phyloP scores from a whole-genome alignment of 1,140 invertebrate species.

The Myzus persicae region DNA sequence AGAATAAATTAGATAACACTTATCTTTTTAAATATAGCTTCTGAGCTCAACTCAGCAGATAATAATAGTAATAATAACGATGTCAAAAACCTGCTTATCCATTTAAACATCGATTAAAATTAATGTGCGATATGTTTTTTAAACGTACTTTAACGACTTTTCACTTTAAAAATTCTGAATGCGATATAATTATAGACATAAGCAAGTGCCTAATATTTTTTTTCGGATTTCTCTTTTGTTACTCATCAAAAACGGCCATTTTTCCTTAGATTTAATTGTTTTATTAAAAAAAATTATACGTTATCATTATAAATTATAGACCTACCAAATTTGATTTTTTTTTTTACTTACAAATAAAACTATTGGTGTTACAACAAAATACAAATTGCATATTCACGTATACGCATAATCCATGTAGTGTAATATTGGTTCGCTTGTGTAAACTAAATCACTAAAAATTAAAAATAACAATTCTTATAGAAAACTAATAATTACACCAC shows the following conservation, averaged over 20 bases:
- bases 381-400: neutral
- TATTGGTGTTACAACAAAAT: neutral
- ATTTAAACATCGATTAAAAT: neutral
- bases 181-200: constrained; percentile 11
- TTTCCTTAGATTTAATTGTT: neutral
- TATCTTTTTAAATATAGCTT: neutral
- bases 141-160: neutral
- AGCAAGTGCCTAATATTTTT: neutral
- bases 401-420: neutral
- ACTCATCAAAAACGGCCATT: neutral
- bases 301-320: neutral
- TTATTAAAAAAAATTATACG: neutral
- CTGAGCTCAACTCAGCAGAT: neutral
- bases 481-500: neutral
- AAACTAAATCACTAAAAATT: constrained; percentile 29
- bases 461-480: neutral
- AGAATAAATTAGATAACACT: neutral
- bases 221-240: constrained; percentile 15
- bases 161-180: constrained; percentile 15
- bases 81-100: neutral
- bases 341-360: neutral
- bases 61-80: neutral
- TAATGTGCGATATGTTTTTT: constrained; percentile 12
- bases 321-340: neutral
- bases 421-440: neutral